Evolutionary conservation across 2,888 invertebrate genomes (phyloP), one percentile per base, ranked within the genome.

Genomic region (Drosophila buzzatii): DNA sequence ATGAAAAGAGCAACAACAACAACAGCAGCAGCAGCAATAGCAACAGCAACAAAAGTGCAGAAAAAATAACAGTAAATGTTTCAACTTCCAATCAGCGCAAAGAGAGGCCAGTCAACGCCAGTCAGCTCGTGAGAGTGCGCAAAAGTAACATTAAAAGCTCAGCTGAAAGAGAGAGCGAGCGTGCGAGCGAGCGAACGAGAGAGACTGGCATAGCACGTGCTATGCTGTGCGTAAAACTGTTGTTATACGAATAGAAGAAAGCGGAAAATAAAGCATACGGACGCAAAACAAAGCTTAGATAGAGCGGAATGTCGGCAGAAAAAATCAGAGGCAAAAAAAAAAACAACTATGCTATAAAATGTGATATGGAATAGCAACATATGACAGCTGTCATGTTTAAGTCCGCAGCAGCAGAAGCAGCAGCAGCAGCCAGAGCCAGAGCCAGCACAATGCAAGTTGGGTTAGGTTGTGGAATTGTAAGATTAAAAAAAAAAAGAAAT

Each of bases 351-450:
- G 77, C 69, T 70, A 53, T 63, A 66, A 73, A 87, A 85, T 84
- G 76, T 67, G 63, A 67, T 65, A 70, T 44, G 66, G 68, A 73
- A 78, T 78, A 73, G 79, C 67, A 76, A 76, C 89, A 85, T 84
- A 89, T 85, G 85, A 85, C 89, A 89, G 87, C 85, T 85, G 85
- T 89, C 85, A 81, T 84, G 87, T 89, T 79, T 72, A 56, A 84
- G 74, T 76, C 83, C 56, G 64, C 60, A 78, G 75, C 81, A 84
- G 78, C 67, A 27, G 27, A 5, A 27, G 6, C 27, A 6, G 64
- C 56, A 27, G 64, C 60, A 78, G 75, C 81, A 84, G 78, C 67
- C 42, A 59, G 61, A 84, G 78, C 67, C 42, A 59, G 61, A 53
- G 49, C 44, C 55, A 65, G 67, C 49, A 81, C 77, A 82, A 85